These are phyloP conservation scores for Byasa hedistus DNA, from an alignment of 2,888 invertebrate genomes.

Conservation along the genomic window DNA sequence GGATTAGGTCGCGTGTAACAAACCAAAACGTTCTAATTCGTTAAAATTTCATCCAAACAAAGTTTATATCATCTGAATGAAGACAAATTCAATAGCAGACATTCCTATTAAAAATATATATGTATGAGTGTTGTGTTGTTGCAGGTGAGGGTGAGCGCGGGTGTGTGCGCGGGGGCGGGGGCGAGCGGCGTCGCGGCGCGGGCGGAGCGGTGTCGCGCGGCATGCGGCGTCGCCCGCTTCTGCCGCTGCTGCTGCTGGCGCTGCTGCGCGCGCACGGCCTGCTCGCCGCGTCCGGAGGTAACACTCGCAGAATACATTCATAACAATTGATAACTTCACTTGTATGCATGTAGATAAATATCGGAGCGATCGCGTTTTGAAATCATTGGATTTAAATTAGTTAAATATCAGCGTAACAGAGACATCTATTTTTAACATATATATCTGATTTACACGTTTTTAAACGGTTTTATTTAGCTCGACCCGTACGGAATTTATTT, in stretches of 20 bases:
- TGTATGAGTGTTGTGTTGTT: too few species aligned
- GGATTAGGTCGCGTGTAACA: neutral
- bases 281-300: slow-evolving; percentile 77
- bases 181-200: slow-evolving; percentile 68
- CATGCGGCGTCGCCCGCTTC: slow-evolving; percentile 77
- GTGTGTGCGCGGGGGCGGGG: too few species aligned
- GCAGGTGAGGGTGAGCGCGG: slow-evolving; percentile 72
- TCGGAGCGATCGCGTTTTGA: too few species aligned
- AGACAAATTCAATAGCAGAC: slow-evolving; percentile 34
- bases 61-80: slow-evolving; percentile 18
- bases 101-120: too few species aligned
- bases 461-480: too few species aligned
- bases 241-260: slow-evolving; percentile 76
- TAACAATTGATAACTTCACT: too few species aligned
- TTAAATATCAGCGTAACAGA: too few species aligned
- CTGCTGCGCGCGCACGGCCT: slow-evolving; percentile 75
- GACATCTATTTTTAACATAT: too few species aligned
- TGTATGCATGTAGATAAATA: too few species aligned
- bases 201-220: slow-evolving; percentile 74
- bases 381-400: too few species aligned
- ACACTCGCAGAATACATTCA: slow-evolving; percentile 23
- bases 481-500: too few species aligned
- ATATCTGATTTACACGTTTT: too few species aligned
- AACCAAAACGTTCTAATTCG: slow-evolving; percentile 29
- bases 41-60: slow-evolving; percentile 11